Percentiles rank a stretch among this genome's conserved stretches.
phyloP scores from a whole-genome alignment of 2,797 vertebrate species.

The Arctocebus calabarensis region DNA sequence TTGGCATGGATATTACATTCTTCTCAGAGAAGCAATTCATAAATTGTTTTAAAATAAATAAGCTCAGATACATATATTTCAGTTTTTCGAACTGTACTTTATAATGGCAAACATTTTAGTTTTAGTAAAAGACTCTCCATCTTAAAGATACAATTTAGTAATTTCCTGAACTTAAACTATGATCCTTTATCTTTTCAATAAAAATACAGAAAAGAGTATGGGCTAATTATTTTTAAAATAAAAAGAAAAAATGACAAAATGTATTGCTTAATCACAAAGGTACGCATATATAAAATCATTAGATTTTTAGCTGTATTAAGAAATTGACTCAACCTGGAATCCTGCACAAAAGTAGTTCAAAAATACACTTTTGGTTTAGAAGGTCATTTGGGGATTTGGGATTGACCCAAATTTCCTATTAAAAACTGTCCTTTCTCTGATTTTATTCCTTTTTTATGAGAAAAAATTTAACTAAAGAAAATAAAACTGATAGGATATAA shows the following conservation, averaged over 20 bases:
- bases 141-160: background rate
- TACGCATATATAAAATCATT: background rate
- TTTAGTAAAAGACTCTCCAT: background rate
- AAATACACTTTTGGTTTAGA: constrained; percentile 43
- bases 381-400: constrained; percentile 54
- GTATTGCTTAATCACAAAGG: background rate
- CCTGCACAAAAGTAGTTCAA: background rate
- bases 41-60: constrained; percentile 30
- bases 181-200: background rate
- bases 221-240: background rate
- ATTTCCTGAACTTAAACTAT: background rate
- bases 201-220: background rate
- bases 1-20: background rate
- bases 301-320: background rate
- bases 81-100: background rate
- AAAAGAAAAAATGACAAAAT: background rate
- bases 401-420: constrained; percentile 58
- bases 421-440: constrained; percentile 49
- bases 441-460: background rate
- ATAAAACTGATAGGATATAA: constrained; percentile 56
- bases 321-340: constrained; percentile 29
- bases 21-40: background rate
- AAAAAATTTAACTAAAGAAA: constrained; percentile 60
- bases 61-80: background rate
- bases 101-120: background rate